Percentiles rank a stretch among this genome's conserved stretches.
Evolutionary conservation across 1,140 invertebrate genomes (phyloP).

Genomic region (Ceratitis capitata): DNA sequence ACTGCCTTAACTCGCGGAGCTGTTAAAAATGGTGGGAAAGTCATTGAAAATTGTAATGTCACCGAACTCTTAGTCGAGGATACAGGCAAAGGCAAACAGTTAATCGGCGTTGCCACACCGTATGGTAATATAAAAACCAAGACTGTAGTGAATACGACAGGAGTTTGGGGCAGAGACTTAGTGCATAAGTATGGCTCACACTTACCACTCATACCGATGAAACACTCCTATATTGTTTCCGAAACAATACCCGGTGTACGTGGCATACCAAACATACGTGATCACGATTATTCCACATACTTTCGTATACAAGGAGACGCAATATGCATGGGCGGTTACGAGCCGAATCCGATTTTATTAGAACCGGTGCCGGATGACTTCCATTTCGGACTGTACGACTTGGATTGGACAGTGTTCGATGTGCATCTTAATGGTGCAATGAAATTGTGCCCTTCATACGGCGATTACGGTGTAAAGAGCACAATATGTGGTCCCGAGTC

Average conservation of each 20-base stretch:
- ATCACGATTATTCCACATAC: constrained; percentile 86
- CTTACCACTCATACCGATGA: constrained; percentile 83
- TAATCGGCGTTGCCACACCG: constrained; percentile 80
- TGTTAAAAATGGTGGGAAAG: constrained; percentile 75
- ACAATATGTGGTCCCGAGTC: constrained; percentile 87
- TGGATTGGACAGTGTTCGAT: constrained; percentile 87
- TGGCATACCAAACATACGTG: constrained; percentile 81
- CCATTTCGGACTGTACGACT: constrained; percentile 83
- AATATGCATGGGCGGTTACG: constrained; percentile 87
- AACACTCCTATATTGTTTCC: constrained; percentile 88
- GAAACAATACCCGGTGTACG: constrained; percentile 79
- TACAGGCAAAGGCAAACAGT: constrained; percentile 68
- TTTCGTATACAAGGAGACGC: constrained; percentile 84
- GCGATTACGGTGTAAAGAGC: constrained; percentile 80
- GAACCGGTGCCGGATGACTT: constrained; percentile 81
- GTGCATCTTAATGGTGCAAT: constrained; percentile 78
- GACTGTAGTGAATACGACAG: constrained; percentile 77
- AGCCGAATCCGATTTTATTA: constrained; percentile 82
- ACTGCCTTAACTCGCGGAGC: constrained; percentile 78
- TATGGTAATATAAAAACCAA: constrained; percentile 72
- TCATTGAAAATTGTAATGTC: constrained; percentile 80
- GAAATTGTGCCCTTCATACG: constrained; percentile 78
- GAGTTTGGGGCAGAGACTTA: constrained; percentile 82
- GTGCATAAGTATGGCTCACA: constrained; percentile 76
- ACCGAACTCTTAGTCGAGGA: constrained; percentile 70